Base-by-base conservation (phyloP, 2,113 vertebrate genomes). In the Labeo rohita region DNA sequence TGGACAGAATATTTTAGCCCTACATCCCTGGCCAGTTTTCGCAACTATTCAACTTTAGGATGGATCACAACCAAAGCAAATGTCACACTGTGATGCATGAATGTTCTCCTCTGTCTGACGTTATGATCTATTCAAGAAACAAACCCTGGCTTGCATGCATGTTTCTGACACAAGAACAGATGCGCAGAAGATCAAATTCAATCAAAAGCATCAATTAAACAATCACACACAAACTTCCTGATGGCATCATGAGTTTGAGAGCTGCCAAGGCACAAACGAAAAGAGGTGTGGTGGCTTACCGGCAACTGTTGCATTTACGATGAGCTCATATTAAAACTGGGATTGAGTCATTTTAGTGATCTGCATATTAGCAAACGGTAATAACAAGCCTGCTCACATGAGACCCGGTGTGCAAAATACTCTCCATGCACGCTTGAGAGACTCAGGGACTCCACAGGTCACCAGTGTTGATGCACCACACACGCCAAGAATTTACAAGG, bases 261-360 rank as follows among this genome's bases (percentile, higher is more conserved):
- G 47, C 28, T 21, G 36, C 61, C 59, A 34, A 72, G 28, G 15
- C 63, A 86, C 34, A 72, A 73, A 21, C 21, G 11, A 52, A 79
- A 36, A 54, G 75, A 66, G 61, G 66, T 78, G 73, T 78, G 84
- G 76, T 49, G 76, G 28, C 72, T 77, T 54, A 85, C 54, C 59
- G 45, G n/a, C 77, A 73, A 47, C 63, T 39, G 16, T 70, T 82
- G 10, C 3, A 82, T 82, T 82, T 82, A 72, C 43, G 18, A 80
- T 85, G 87, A 81, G 36, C 43, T 82, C 87, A 75, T 65, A 75
- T 85, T 15, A 86, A 73, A 34, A 72, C n/a, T 50, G 43, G 15
- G 9, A 75, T 82, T 77, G 76, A 54, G 43, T 82, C 43, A 82
- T 66, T 56, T 85, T 23, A 79, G 66, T 36, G 12, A 73, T 81